Conservation (phyloP, 2,888 invertebrate species). For the Andrena haemorrhoa region DNA sequence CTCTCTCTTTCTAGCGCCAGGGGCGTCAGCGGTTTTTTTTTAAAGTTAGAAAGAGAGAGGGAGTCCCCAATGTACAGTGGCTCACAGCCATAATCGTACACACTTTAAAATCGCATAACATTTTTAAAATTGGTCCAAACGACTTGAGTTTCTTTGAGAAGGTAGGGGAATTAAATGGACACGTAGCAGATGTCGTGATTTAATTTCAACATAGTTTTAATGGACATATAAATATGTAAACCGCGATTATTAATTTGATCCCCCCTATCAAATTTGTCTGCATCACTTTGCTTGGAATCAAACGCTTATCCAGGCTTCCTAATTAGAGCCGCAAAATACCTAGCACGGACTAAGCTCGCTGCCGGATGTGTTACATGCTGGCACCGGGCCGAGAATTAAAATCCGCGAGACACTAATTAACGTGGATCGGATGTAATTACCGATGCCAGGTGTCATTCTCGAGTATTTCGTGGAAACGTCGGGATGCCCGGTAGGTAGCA, state of each 20-base stretch:
- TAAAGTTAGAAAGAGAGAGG: no score
- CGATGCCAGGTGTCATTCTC: constrained; percentile 60
- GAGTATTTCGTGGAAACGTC: constrained; percentile 49
- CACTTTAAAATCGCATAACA: no score
- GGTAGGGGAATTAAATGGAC: no score
- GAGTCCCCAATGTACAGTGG: no score
- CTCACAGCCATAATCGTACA: no score
- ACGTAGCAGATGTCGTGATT: background rate
- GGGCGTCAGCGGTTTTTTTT: no score
- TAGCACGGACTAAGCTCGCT: constrained; percentile 34
- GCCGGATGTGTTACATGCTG: constrained; percentile 37
- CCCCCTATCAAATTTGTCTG: constrained; percentile 3
- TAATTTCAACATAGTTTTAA: background rate
- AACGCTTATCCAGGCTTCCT: constrained; percentile 38
- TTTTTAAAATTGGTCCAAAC: no score
- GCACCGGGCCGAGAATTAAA: constrained; percentile 52
- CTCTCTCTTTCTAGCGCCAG: no score
- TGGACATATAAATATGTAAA: background rate
- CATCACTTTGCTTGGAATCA: constrained; percentile 43
- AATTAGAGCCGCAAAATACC: constrained; percentile 55
- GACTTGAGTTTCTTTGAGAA: no score
- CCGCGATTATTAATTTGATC: constrained; percentile 9
- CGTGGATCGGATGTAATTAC: constrained; percentile 69
- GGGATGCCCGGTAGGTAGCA: background rate
- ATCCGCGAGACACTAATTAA: constrained; percentile 68